These are phyloP conservation scores for Ceratosolen solmsi DNA, from an alignment of 1,140 invertebrate species.

Conservation along the genomic window DNA sequence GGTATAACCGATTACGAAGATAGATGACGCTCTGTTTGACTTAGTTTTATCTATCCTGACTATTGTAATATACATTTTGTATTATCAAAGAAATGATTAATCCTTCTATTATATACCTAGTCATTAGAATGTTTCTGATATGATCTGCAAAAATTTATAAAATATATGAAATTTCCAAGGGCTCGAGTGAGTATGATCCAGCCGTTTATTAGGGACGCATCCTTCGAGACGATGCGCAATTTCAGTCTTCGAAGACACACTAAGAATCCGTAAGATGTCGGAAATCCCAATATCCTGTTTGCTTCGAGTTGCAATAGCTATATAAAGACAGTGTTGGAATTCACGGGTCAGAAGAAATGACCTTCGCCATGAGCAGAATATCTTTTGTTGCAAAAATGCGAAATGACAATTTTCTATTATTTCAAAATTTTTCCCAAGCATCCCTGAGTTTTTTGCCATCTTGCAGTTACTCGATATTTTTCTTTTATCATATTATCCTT, in stretches of 20 bases:
- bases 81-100: too few species aligned
- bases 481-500: too few species aligned
- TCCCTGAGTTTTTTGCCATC: too few species aligned
- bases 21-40: too few species aligned
- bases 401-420: constrained; percentile 18
- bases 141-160: background rate
- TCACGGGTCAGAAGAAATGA: constrained; percentile 27
- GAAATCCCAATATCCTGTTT: constrained; percentile 45
- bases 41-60: too few species aligned
- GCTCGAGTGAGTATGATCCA: background rate
- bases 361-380: background rate
- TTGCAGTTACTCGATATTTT: background rate
- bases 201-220: background rate
- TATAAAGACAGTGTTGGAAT: constrained; percentile 19
- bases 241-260: constrained; percentile 17
- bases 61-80: too few species aligned
- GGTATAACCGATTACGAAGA: too few species aligned
- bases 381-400: constrained; percentile 28
- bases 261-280: constrained; percentile 37
- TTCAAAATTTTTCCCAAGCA: background rate
- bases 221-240: constrained; percentile 34
- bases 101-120: too few species aligned
- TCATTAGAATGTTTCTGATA: background rate
- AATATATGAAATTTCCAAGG: background rate
- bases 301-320: constrained; percentile 2